Evolutionary conservation across 2,888 invertebrate species (phyloP), one percentile per base, ranked within the genome.

Genomic region (Epirrhoe alternata): DNA sequence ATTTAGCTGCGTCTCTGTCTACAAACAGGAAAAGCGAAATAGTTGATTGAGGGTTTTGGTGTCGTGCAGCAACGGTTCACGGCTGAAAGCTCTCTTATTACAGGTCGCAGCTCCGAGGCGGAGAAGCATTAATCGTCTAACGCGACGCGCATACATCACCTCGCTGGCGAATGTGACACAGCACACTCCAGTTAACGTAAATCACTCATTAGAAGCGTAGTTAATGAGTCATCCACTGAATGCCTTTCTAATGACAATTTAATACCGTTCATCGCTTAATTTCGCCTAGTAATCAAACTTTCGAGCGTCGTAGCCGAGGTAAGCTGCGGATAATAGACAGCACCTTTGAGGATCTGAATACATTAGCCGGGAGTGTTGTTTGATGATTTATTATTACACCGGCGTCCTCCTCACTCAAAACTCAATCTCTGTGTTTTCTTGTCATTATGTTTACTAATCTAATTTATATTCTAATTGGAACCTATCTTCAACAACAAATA

Each of bases 211-310:
- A 86, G 79, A 81, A 79, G 80, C 80, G 74, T 80, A 83, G 80
- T 84, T 89, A 87, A 89, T 86, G 85, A 84, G 77, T 80, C 79
- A 82, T 85, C 83, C 79, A 79, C 80, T 83, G 77, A 81, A 84
- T 86, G 85, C 78, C 83, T 86, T 84, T 83, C 86, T 89, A 90
- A 90, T 87, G 86, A 86, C 85, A 87, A 86, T 87, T 87, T 88
- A 86, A 89, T 89, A 84, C 83, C 86, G 83, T 83, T 85, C 85
- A 82, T 82, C 82, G 86, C 82, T 86, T 85, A 85, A 89, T 87
- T 87, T 86, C 77, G 80, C 85, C 77, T 83, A 86, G 86, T 88
- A 88, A 89, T 87, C 86, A 88, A 89, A 89, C 78, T 89, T 90
- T 86, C 83, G 80, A 81, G 81, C 82, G 80, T 81, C 82, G 80